Evolutionary conservation across 1,140 invertebrate genomes (phyloP).

Genomic region (Drosophila equinoxialis): DNA sequence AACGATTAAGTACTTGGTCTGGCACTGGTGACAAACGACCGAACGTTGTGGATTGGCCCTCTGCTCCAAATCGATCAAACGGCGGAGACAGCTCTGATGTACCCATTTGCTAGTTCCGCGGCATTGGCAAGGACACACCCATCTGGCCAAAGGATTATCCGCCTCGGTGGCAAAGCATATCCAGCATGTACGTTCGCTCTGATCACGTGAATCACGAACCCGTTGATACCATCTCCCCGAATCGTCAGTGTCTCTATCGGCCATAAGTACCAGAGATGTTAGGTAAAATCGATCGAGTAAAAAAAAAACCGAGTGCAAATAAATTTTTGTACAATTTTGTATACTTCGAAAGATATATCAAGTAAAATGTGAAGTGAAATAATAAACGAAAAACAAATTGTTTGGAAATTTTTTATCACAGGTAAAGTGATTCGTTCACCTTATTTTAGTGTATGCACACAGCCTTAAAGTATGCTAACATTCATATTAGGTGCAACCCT

Average conservation of each 20-base stretch:
- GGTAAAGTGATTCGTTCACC: too few relatives aligned
- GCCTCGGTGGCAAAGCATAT: slow-evolving; percentile 98
- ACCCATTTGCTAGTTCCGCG: slow-evolving; percentile 97
- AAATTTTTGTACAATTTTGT: too few relatives aligned
- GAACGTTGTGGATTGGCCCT: slow-evolving; percentile 92
- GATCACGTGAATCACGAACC: too few relatives aligned
- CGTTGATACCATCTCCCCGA: background rate
- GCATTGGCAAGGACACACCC: slow-evolving; percentile 98
- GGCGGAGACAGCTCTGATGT: slow-evolving; percentile 96
- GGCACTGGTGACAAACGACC: slow-evolving; percentile 97
- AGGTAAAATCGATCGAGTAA: too few relatives aligned
- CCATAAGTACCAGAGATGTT: background rate
- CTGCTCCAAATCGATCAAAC: slow-evolving; percentile 99
- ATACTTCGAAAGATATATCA: too few relatives aligned
- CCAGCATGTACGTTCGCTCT: slow-evolving; percentile 90
- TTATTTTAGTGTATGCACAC: too few relatives aligned
- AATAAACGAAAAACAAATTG: too few relatives aligned
- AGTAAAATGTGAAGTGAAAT: too few relatives aligned
- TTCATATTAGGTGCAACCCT: too few relatives aligned
- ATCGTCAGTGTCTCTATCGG: background rate
- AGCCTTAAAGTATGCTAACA: too few relatives aligned
- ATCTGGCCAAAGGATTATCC: slow-evolving; percentile 93
- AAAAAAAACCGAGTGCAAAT: too few relatives aligned
- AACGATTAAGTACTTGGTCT: slow-evolving; percentile 96
- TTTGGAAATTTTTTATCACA: too few relatives aligned